Conservation (phyloP, 2,797 vertebrate species). For the Arremon brunneinucha region DNA sequence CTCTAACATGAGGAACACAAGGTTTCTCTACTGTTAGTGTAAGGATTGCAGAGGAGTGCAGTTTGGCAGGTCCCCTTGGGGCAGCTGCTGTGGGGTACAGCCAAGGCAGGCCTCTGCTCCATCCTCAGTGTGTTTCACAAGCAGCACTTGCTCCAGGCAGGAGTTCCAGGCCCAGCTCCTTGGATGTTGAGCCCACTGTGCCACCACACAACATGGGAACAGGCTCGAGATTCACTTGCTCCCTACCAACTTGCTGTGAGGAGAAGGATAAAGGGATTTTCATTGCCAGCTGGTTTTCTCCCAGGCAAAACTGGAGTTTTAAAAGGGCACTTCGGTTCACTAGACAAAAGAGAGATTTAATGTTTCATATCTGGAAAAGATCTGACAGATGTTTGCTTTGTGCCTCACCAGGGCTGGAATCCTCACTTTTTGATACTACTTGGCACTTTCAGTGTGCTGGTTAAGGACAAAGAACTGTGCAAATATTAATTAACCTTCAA, state of each 20-base stretch:
- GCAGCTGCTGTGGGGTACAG: background rate
- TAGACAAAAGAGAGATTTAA: background rate
- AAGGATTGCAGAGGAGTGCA: background rate
- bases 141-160: background rate
- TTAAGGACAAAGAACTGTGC: background rate
- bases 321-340: background rate
- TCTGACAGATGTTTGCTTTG: background rate
- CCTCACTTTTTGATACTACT: background rate
- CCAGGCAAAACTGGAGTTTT: background rate
- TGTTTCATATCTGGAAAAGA: background rate
- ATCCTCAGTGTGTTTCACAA: background rate
- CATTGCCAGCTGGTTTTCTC: background rate
- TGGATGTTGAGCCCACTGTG: fast-evolving
- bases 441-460: background rate
- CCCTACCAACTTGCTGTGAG: fast-evolving
- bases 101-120: background rate
- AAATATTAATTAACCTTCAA: conserved; percentile 23
- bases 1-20: background rate
- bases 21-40: background rate
- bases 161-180: background rate
- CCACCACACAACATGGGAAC: fast-evolving
- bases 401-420: background rate
- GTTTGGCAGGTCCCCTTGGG: background rate
- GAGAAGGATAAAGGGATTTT: background rate
- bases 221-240: background rate